Conservation (phyloP, 2,113 vertebrate genomes). For the Cacatua alba region DNA sequence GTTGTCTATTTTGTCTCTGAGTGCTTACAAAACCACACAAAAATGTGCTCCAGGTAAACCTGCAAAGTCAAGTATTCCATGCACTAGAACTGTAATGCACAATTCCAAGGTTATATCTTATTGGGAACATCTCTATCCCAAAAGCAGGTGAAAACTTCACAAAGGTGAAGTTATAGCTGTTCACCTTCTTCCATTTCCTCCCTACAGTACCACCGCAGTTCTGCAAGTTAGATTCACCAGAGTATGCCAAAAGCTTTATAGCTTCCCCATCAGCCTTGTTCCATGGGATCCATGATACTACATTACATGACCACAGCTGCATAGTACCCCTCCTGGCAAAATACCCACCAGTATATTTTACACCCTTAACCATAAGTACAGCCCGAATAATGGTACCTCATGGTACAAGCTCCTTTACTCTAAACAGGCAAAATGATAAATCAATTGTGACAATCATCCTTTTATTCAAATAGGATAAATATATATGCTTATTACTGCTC, state of each 20-base stretch:
- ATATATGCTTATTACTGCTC: conserved; percentile 58
- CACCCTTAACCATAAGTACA: not conserved
- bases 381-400: not conserved
- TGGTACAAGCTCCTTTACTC: not conserved
- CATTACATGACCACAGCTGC: fast-evolving
- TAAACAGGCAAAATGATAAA: conserved; percentile 14
- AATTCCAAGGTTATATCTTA: not conserved
- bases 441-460: conserved; percentile 32
- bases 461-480: conserved; percentile 55
- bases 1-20: not conserved
- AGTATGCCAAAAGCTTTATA: not conserved
- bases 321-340: not conserved
- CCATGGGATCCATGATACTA: not conserved
- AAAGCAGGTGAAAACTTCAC: not conserved
- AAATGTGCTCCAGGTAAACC: not conserved
- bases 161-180: not conserved
- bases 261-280: not conserved
- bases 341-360: not conserved
- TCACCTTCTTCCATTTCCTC: not conserved
- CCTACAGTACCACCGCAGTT: not conserved
- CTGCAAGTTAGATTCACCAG: not conserved
- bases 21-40: not conserved
- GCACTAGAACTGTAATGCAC: fast-evolving
- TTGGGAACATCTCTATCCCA: not conserved
- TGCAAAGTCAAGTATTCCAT: not conserved